Base-by-base conservation (phyloP, 2,797 vertebrate genomes). In the Hirundo rustica region DNA sequence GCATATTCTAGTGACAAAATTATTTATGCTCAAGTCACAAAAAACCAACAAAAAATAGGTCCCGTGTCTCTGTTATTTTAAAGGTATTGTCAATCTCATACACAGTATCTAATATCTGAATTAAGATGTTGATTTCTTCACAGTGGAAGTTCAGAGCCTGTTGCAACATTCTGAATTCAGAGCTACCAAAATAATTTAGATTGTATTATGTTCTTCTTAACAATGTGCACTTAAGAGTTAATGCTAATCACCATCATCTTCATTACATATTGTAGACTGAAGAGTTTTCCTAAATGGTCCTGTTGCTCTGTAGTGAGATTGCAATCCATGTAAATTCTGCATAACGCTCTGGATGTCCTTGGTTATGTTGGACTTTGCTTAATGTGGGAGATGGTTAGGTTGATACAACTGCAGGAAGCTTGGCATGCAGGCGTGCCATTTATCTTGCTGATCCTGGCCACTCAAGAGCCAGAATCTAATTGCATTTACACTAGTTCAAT, bases 401-500 rank as follows among this genome's bases (percentile, higher is more conserved):
- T 75, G 76, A 16, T 32, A 61, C 44, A 78, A 67, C 23, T 18
- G 22, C 32, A 45, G 11, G 23, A 50, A 93, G 50, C 36, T 85
- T 81, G 30, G 62, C 47, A 50, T 1, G 3, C 22, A 64, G 62
- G 11, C 30, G 64, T 74, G 44, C 42, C 67, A 16, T 38, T 38
- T 38, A 38, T 38, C 38, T 38, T 38, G 38, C 38, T 38, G 38
- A 38, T 38, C 38, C 22, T 78, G 79, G 36, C 50, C 30, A 42
- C 54, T 16, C 60, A 93, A 88, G 30, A 86, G 32, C 30, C 57
- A 75, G 74, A 88, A 71, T 50, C 64, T 89, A 91, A 95, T 83
- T 83, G 83, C 85, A 84, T 94, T 93, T 92, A 85, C 82, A 94
- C 51, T 80, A 88, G 58, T 85, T 96, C 85, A 89, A 29, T 88